These are phyloP conservation scores for Chloroceryle inda DNA, from an alignment of 2,797 vertebrate species.

Conservation along the genomic window DNA sequence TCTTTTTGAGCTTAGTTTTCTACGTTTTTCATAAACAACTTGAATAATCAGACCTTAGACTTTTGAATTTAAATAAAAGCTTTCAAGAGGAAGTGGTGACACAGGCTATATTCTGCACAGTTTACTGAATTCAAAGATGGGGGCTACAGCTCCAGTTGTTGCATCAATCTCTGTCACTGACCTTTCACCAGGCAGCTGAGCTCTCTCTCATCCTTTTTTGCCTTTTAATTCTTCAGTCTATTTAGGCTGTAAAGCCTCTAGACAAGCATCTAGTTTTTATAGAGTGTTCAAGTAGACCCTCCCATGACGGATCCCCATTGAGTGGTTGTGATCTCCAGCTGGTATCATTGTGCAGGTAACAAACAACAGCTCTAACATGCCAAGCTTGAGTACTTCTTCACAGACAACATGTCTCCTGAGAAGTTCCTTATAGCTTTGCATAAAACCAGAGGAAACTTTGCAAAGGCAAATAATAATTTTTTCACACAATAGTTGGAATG, in stretches of 20 bases:
- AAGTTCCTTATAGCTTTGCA: neutral
- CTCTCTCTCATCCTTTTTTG: neutral
- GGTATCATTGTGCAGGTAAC: neutral
- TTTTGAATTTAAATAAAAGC: neutral
- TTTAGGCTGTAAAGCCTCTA: neutral
- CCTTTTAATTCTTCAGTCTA: neutral
- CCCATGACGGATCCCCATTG: neutral
- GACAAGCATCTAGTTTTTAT: neutral
- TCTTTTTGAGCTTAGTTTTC: neutral
- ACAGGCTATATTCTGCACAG: neutral
- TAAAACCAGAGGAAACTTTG: neutral
- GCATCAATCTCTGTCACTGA: neutral
- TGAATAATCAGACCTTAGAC: neutral
- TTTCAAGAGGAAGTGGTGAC: neutral
- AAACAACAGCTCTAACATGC: neutral
- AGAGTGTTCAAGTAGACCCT: neutral
- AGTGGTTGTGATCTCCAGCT: neutral
- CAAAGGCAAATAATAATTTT: neutral
- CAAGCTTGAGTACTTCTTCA: neutral
- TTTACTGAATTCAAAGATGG: neutral
- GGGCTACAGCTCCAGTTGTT: neutral
- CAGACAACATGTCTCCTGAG: neutral
- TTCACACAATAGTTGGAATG: neutral
- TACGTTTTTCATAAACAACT: neutral
- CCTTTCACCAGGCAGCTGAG: neutral